Percentiles rank a stretch among this genome's conserved stretches.
Conservation (phyloP, 2,888 invertebrate species). For the Torymus texanus region DNA sequence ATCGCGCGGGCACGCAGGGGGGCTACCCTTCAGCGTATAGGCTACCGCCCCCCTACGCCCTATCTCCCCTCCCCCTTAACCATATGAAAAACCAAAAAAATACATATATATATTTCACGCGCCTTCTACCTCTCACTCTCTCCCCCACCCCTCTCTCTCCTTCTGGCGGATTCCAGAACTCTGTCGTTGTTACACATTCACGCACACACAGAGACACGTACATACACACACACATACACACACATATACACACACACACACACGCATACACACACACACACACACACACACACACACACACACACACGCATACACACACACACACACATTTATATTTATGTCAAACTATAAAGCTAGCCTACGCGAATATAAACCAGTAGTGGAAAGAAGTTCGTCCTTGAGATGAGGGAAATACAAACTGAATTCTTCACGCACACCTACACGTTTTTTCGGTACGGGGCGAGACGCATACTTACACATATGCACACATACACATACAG, state of each 20-base stretch:
- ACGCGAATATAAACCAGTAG: neutral
- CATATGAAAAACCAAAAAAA: constrained; percentile 3
- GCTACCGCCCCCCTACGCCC: neutral
- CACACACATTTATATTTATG: neutral
- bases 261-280: neutral
- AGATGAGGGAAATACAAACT: neutral
- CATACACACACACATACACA: constrained; percentile 6
- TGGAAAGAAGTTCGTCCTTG: neutral
- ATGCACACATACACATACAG: neutral
- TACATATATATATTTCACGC: constrained; percentile 41
- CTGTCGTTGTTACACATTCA: constrained; percentile 39
- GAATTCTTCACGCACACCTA: constrained; percentile 29
- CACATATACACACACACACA: constrained; percentile 6
- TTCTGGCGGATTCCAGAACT: constrained; percentile 18
- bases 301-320: neutral
- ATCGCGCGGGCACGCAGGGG: too few species aligned
- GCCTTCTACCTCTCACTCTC: constrained; percentile 37
- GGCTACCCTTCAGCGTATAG: too few species aligned
- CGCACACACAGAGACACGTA: constrained; percentile 3
- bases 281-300: constrained; percentile 6
- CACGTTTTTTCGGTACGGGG: neutral
- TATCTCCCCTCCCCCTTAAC: too few species aligned
- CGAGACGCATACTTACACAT: too few species aligned
- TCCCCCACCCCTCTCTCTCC: constrained; percentile 19
- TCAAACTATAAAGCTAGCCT: constrained; percentile 10